Evolutionary conservation across 2,113 vertebrate genomes (phyloP).

Genomic region (Nyctereutes procyonoides): DNA sequence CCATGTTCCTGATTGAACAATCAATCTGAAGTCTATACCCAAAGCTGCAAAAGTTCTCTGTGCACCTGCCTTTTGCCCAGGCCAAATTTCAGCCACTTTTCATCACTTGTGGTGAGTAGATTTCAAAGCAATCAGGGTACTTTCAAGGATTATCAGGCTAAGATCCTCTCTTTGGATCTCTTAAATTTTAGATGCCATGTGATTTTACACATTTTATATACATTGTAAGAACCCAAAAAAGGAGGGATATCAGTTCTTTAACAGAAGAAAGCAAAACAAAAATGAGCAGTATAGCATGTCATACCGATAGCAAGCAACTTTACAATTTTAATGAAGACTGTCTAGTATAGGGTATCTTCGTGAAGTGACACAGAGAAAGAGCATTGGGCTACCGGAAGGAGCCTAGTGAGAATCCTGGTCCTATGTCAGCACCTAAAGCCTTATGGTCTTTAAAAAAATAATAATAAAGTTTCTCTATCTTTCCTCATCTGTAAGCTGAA

Average conservation of each 20-base stretch:
- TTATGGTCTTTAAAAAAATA: neutral
- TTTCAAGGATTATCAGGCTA: constrained; percentile 12
- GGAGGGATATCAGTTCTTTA: neutral
- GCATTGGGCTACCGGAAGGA: neutral
- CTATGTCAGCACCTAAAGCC: neutral
- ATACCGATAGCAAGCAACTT: neutral
- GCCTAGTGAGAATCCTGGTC: neutral
- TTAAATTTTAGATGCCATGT: constrained; percentile 9
- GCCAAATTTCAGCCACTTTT: constrained; percentile 48
- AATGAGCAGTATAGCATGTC: neutral
- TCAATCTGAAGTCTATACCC: constrained; percentile 69
- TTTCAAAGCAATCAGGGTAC: neutral
- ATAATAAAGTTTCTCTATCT: neutral
- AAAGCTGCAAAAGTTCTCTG: constrained; percentile 64
- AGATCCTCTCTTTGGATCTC: neutral
- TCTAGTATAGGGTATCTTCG: neutral
- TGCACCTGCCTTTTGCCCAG: constrained; percentile 18
- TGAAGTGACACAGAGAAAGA: neutral
- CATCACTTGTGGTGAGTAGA: neutral
- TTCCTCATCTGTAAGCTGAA: neutral
- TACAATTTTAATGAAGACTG: constrained; percentile 41
- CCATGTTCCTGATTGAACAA: constrained; percentile 70
- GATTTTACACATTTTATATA: neutral
- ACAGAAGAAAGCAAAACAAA: neutral
- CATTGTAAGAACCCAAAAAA: neutral